Evolutionary conservation across 2,888 invertebrate genomes (phyloP), one percentile per base, ranked within the genome.

Genomic region (Muscina levida): DNA sequence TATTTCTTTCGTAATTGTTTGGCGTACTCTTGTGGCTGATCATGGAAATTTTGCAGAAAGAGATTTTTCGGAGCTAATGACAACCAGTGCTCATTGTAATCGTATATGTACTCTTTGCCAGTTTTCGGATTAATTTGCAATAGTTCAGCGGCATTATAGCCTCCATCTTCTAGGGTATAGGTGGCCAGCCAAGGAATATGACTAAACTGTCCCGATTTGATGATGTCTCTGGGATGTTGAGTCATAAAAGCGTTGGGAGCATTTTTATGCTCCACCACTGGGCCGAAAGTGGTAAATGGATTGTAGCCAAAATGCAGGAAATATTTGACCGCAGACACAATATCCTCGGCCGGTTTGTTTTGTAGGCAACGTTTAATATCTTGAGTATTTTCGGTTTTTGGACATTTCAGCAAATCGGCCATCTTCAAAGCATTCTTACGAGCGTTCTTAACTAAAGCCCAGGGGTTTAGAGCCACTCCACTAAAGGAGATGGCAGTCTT

Each of bases 261-360:
- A 26, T 87, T 85, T 0, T 87, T 75, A 0, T 92, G 89, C 85
- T 96, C 96, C 0, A 93, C 91, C 0, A 94, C 94, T 0, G 95
- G 95, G 0, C 93, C 94, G 87, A 95, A 95, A 0, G 94, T 94
- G 0, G 94, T 92, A 87, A 94, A 95, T 79, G 95, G 93, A 87
- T 93, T 93, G 85, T 94, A 94, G n/a, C 93, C 88, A 91, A 92
- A 93, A 26, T 92, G 91, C 5, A 88, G 83, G 24, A 89, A 86
- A 15, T 79, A 71, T n/a, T 72, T 67, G 0, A 86, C 85, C 0
- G 93, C 92, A 67, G 92, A 90, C 1, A 94, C 93, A 26, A 95
- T 90, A 62, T 92, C 91, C 48, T 91, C 91, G 0, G 92, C 94
- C 0, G 94, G 93, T 62, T 94, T 91, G 82, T 91, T 90, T 84